Percentiles rank a stretch among this genome's conserved stretches.
These are phyloP conservation scores for Amblyornis subalaris DNA, from an alignment of 2,113 vertebrate species.

Conservation along the genomic window DNA sequence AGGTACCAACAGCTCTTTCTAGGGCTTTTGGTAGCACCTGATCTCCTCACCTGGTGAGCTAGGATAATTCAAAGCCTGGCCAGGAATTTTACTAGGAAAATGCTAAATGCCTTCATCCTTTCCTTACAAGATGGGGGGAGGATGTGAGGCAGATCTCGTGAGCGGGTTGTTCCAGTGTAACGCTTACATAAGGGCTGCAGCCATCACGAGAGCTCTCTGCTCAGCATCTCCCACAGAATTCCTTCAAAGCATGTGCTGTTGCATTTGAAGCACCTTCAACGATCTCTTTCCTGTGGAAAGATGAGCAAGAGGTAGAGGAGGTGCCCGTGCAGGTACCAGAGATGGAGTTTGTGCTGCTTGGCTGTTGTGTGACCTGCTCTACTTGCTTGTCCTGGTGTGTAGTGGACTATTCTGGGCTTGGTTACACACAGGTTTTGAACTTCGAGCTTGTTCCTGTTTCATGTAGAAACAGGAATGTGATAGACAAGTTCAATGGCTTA, in stretches of 20 bases:
- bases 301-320: neutral
- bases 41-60: neutral
- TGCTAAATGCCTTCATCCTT: neutral
- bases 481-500: neutral
- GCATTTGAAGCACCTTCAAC: neutral
- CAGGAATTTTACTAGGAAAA: neutral
- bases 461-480: neutral
- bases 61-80: neutral
- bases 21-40: neutral
- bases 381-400: neutral
- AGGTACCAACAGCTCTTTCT: neutral
- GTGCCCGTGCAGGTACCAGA: fast-evolving
- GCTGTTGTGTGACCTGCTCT: fast-evolving
- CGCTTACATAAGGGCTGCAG: neutral
- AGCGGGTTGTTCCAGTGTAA: neutral
- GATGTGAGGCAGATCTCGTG: fast-evolving
- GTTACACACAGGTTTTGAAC: neutral
- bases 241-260: neutral
- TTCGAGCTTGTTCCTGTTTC: neutral
- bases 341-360: neutral
- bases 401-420: neutral
- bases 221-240: neutral
- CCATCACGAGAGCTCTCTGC: neutral
- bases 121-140: neutral
- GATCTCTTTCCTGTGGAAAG: neutral